phyloP scores from a whole-genome alignment of 2,797 vertebrate species.

The Spondyliosoma cantharus region DNA sequence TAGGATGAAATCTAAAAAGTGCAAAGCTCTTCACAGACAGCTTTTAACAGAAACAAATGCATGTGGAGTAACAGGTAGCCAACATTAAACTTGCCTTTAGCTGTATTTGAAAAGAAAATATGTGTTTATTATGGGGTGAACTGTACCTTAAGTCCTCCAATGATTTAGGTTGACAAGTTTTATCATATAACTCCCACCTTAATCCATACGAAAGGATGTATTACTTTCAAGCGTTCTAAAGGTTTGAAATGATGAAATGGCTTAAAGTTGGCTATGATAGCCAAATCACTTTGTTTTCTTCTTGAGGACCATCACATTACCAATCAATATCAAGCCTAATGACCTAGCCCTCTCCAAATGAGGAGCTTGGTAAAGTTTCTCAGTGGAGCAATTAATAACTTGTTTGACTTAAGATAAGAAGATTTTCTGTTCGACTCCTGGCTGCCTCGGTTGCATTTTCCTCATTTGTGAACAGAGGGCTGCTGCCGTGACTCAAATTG shows the following conservation, averaged over 20 bases:
- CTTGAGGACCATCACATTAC: background rate
- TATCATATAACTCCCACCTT: no score
- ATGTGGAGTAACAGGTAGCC: no score
- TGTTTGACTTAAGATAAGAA: constrained; percentile 78
- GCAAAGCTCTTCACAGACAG: no score
- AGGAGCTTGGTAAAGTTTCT: constrained; percentile 10
- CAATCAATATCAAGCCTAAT: background rate
- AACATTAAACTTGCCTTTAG: background rate
- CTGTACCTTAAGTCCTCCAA: no score
- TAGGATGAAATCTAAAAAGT: no score
- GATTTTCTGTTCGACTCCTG: constrained; percentile 80
- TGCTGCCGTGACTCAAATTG: background rate
- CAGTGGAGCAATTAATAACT: constrained; percentile 75
- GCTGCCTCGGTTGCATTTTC: constrained; percentile 58
- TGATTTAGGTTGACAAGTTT: no score
- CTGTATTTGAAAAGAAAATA: background rate
- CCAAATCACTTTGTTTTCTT: background rate
- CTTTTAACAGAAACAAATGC: no score
- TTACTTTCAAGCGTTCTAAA: no score
- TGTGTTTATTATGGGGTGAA: no score
- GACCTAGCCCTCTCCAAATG: background rate
- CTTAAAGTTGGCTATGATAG: background rate
- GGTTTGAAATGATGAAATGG: no score
- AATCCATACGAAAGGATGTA: no score
- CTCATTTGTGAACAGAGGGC: background rate